A percentile compares a stretch with the other conserved stretches of the same genome.
Evolutionary conservation across 64 coral and sea anemone species (phyloP).

Genomic region (Porites australiensis): DNA sequence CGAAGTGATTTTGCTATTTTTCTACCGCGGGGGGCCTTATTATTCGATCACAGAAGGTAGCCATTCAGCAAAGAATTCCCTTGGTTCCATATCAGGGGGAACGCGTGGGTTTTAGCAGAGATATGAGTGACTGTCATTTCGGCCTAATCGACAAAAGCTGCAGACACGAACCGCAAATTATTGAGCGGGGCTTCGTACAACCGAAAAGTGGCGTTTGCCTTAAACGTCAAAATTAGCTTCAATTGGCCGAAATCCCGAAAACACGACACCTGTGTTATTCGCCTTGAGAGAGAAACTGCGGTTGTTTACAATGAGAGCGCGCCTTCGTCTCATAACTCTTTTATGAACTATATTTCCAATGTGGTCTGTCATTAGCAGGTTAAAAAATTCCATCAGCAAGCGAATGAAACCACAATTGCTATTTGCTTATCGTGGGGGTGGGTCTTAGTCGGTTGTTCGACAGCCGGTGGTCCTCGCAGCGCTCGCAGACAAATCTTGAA

Average conservation of each 20-base stretch:
- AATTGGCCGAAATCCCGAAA: conserved; percentile 10
- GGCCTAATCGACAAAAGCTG: background rate
- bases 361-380: conserved; percentile 49
- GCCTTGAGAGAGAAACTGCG: background rate
- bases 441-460: background rate
- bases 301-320: conserved; percentile 22
- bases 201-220: background rate
- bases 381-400: conserved; percentile 13
- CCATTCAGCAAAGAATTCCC: background rate
- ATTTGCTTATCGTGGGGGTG: background rate
- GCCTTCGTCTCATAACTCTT: conserved; percentile 44
- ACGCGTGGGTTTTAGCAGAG: background rate
- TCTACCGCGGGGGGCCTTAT: background rate
- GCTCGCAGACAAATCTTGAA: no score
- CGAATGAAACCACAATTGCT: background rate
- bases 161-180: conserved; percentile 15
- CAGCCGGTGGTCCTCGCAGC: no score
- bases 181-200: background rate
- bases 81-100: no score
- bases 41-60: conserved; percentile 1
- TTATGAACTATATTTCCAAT: conserved; percentile 44
- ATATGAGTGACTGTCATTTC: background rate
- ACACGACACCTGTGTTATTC: background rate
- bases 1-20: conserved; percentile 9
- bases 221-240: conserved; percentile 1